Evolutionary conservation across 2,113 vertebrate species (phyloP).

Genomic region (Psephotus haematonotus): DNA sequence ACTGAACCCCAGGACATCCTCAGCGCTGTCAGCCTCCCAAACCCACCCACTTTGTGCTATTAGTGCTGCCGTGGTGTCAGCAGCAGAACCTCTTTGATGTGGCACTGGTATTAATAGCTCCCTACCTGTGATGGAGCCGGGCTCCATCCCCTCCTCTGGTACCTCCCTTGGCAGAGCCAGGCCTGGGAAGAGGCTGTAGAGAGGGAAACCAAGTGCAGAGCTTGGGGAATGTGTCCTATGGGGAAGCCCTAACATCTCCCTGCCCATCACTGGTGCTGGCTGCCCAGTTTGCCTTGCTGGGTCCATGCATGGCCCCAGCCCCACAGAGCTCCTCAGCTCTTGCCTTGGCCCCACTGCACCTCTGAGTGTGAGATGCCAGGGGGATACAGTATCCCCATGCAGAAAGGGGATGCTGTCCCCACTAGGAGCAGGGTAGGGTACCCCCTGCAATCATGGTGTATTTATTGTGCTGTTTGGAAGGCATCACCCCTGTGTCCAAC

Average conservation of each 20-base stretch:
- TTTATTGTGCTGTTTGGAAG: background rate
- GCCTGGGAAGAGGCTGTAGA: background rate
- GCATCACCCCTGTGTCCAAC: background rate
- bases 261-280: background rate
- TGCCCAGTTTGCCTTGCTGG: background rate
- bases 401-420: background rate
- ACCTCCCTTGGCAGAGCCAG: background rate
- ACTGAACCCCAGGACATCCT: background rate
- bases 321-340: background rate
- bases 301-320: background rate
- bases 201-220: background rate
- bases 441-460: fast-evolving
- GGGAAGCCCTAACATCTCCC: background rate
- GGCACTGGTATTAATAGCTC: conserved; percentile 26
- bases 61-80: background rate
- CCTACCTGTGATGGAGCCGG: background rate
- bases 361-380: background rate
- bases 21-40: background rate
- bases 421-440: background rate
- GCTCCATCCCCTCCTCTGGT: background rate
- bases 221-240: background rate
- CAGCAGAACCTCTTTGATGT: conserved; percentile 9
- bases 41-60: background rate
- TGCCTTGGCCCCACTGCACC: fast-evolving
- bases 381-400: background rate